phyloP scores from a whole-genome alignment of 2,797 vertebrate genomes.

The Cynopterus sphinx region DNA sequence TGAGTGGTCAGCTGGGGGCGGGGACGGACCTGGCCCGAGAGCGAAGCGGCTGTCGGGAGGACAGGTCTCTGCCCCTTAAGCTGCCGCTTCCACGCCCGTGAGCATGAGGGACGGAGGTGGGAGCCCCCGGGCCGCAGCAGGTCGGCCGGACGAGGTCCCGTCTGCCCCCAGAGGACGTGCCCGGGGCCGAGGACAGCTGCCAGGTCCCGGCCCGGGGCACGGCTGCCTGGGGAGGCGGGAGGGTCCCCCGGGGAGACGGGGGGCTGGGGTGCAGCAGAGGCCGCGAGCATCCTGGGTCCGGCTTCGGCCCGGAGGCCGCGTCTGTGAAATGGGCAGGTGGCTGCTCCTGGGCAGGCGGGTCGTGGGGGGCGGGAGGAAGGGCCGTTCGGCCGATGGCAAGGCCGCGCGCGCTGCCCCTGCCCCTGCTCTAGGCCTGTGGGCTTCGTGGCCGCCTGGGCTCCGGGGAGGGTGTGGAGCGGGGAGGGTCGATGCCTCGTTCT shows the following conservation, averaged over 20 bases:
- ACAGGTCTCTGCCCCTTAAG: rapidly evolving
- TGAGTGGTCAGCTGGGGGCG: rapidly evolving
- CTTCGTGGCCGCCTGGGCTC: neutral
- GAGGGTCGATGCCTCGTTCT: neutral
- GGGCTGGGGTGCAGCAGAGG: neutral
- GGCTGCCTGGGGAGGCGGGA: neutral
- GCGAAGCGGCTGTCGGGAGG: neutral
- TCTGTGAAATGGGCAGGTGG: neutral
- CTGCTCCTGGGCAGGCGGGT: rapidly evolving
- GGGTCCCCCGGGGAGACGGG: rapidly evolving
- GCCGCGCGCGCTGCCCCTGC: rapidly evolving
- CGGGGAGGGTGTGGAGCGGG: neutral
- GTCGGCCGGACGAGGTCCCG: rapidly evolving
- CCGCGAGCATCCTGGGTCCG: neutral
- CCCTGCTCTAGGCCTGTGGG: neutral
- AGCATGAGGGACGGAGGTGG: rapidly evolving
- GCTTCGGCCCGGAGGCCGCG: neutral
- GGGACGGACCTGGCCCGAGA: neutral
- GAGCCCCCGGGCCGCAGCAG: rapidly evolving
- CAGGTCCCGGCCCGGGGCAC: rapidly evolving
- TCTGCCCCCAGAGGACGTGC: neutral
- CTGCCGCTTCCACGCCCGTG: rapidly evolving
- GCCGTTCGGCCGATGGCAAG: rapidly evolving
- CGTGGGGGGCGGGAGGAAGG: rapidly evolving
- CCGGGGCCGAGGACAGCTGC: rapidly evolving